Conservation (phyloP, 2,888 invertebrate genomes). For the Dynastes tityus region DNA sequence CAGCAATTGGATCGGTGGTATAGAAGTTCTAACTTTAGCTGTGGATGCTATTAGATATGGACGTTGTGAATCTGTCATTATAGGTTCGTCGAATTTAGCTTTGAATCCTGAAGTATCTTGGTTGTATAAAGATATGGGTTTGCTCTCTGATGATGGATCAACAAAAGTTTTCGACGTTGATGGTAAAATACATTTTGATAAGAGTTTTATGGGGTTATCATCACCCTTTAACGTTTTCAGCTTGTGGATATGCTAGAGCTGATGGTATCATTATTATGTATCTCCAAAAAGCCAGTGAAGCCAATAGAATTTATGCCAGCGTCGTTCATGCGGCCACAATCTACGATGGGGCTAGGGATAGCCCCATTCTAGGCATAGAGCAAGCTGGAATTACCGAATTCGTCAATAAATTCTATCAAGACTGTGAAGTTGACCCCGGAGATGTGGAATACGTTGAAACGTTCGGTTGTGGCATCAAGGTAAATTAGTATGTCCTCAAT, state of each 20-base stretch:
- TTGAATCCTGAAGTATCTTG: conserved; percentile 76
- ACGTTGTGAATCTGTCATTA: conserved; percentile 91
- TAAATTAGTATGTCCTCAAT: conserved; percentile 70
- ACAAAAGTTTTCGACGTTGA: conserved; percentile 79
- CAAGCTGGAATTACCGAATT: conserved; percentile 69
- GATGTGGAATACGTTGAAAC: conserved; percentile 68
- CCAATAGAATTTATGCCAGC: conserved; percentile 73
- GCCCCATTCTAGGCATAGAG: conserved; percentile 64
- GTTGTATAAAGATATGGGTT: conserved; percentile 76
- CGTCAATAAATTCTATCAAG: conserved; percentile 74
- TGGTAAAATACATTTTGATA: conserved; percentile 68
- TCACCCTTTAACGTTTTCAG: conserved; percentile 65
- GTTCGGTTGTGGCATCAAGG: conserved; percentile 67
- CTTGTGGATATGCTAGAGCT: conserved; percentile 88
- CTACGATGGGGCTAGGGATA: conserved; percentile 74
- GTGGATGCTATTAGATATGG: conserved; percentile 87
- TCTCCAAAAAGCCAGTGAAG: conserved; percentile 79
- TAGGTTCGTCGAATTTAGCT: conserved; percentile 89
- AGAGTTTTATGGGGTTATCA: neutral
- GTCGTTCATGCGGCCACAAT: conserved; percentile 74
- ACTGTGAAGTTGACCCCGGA: conserved; percentile 68
- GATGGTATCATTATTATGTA: conserved; percentile 84
- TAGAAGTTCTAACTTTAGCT: conserved; percentile 78
- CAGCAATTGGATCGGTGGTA: conserved; percentile 79
- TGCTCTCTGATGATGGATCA: conserved; percentile 76